Percentiles rank a stretch among this genome's conserved stretches.
phyloP scores from a whole-genome alignment of 2,888 invertebrate species.

The Biston stratarius region DNA sequence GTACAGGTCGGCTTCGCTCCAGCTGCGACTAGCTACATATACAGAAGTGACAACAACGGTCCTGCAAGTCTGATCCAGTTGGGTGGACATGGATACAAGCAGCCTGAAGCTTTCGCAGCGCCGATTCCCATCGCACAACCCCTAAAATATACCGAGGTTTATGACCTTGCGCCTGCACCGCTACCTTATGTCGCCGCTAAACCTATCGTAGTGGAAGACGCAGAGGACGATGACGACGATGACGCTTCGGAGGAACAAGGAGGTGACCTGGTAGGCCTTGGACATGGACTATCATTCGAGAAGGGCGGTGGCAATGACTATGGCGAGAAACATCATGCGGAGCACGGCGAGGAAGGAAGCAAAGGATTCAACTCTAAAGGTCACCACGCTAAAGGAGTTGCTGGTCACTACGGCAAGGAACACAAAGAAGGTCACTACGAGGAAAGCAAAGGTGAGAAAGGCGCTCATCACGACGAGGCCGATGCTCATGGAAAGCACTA shows the following conservation, averaged over 20 bases:
- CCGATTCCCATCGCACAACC: constrained; percentile 65
- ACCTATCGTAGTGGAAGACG: constrained; percentile 66
- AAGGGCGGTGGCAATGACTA: constrained; percentile 82
- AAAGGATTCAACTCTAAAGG: constrained; percentile 85
- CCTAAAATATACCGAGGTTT: constrained; percentile 61
- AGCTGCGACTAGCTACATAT: constrained; percentile 85
- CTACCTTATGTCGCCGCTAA: constrained; percentile 73
- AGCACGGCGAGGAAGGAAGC: constrained; percentile 85
- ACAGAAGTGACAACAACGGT: constrained; percentile 79
- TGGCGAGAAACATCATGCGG: constrained; percentile 77
- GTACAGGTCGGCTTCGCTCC: constrained; percentile 77
- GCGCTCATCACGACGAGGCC: constrained; percentile 83
- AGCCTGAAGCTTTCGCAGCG: constrained; percentile 64
- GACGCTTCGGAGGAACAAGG: constrained; percentile 63
- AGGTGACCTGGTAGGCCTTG: constrained; percentile 41
- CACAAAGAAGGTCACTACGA: constrained; percentile 83
- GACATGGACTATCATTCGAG: constrained; percentile 58
- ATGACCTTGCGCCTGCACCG: constrained; percentile 67
- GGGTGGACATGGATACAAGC: constrained; percentile 69
- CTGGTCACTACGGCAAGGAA: constrained; percentile 84
- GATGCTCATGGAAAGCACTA: constrained; percentile 86
- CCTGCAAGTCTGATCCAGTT: constrained; percentile 79
- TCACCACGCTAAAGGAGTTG: constrained; percentile 84
- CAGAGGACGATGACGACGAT: constrained; percentile 62
- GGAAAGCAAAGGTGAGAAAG: constrained; percentile 84